Percentiles rank a stretch among this genome's conserved stretches.
These are phyloP conservation scores for Argentina silus DNA, from an alignment of 2,797 vertebrate genomes.

Conservation along the genomic window DNA sequence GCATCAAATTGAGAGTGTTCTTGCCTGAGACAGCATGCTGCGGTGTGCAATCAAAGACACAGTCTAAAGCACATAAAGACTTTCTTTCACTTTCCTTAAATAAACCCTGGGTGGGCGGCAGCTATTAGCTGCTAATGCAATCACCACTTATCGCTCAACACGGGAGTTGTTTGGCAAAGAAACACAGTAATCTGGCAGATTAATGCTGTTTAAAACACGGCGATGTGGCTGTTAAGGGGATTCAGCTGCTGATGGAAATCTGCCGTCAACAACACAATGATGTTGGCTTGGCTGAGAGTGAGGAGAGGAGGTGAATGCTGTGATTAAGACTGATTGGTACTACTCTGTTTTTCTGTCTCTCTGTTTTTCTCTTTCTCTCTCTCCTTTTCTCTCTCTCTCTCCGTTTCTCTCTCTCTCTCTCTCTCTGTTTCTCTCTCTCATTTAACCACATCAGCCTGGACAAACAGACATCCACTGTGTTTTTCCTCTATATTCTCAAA, in stretches of 20 bases:
- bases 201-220: conserved; percentile 61
- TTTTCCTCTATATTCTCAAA: no score
- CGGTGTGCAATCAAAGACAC: conserved; percentile 22
- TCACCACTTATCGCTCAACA: conserved; percentile 54
- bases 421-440: no score
- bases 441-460: neutral
- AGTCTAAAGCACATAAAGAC: conserved; percentile 40
- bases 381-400: conserved; percentile 5
- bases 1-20: neutral
- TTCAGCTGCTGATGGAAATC: conserved; percentile 54
- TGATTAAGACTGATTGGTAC: conserved; percentile 1
- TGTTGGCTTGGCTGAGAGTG: conserved; percentile 43
- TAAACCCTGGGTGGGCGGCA: conserved; percentile 50
- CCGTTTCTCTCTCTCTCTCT: conserved; percentile 25
- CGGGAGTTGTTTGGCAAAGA: conserved; percentile 61
- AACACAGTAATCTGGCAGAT: conserved; percentile 57
- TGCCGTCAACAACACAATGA: conserved; percentile 60
- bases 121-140: conserved; percentile 65
- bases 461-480: neutral
- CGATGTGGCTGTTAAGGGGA: conserved; percentile 36
- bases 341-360: neutral
- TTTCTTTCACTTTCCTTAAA: conserved; percentile 46
- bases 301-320: conserved; percentile 27
- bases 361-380: neutral
- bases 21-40: conserved; percentile 4